Conservation (phyloP, 92 coral and sea anemone genomes). For the Ricordea florida region DNA sequence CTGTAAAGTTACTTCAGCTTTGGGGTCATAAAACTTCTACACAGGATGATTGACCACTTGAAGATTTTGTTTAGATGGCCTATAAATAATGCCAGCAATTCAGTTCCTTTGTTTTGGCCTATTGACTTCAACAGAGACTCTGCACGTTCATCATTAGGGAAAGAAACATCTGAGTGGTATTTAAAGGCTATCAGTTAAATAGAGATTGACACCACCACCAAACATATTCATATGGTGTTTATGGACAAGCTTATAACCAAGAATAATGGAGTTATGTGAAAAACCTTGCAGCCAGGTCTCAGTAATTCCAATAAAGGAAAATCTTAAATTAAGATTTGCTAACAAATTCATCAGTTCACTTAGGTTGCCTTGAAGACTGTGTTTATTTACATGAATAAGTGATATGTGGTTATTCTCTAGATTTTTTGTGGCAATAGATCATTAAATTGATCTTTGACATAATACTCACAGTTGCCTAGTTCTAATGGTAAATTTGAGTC, state of each 20-base stretch:
- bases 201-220: conserved; percentile 54
- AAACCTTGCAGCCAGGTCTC: conserved; percentile 40
- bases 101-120: background rate
- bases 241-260: conserved; percentile 42
- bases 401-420: background rate
- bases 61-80: conserved; percentile 20
- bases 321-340: conserved; percentile 4
- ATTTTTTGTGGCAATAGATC: conserved; percentile 7
- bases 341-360: background rate
- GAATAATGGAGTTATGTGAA: conserved; percentile 12
- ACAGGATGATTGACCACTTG: conserved; percentile 42
- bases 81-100: conserved; percentile 30
- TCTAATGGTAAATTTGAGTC: background rate
- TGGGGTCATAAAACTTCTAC: conserved; percentile 22
- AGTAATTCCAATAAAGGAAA: conserved; percentile 38
- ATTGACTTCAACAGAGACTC: conserved; percentile 21
- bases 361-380: conserved; percentile 13
- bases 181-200: conserved; percentile 17
- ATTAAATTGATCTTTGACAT: conserved; percentile 26
- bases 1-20: conserved; percentile 42
- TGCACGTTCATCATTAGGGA: background rate
- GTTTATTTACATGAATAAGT: conserved; percentile 1
- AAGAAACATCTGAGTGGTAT: conserved; percentile 17
- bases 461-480: conserved; percentile 26
- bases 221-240: conserved; percentile 20